Evolutionary conservation across 2,888 invertebrate species (phyloP).

Genomic region (Limnephilus lunatus): DNA sequence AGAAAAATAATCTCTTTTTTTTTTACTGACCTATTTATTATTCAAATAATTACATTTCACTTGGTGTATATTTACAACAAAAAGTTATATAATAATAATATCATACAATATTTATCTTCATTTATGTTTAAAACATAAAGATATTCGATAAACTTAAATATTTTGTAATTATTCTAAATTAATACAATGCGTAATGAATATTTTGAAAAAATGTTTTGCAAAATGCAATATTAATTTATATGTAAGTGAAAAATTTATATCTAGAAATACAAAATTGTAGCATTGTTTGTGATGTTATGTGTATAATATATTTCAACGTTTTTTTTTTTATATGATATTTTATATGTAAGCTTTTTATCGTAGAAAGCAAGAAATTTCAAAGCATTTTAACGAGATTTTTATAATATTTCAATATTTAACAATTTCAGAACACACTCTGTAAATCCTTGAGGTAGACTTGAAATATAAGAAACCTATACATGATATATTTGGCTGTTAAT

Average conservation of each 20-base stretch:
- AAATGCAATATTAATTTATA: not conserved
- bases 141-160: not conserved
- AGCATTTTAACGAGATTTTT: not conserved
- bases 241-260: not conserved
- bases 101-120: not conserved
- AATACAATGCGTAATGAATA: not conserved
- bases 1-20: not conserved
- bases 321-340: not conserved
- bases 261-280: not conserved
- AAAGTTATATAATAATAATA: not conserved
- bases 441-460: conserved; percentile 36
- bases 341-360: not conserved
- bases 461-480: conserved; percentile 27
- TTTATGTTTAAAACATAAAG: not conserved
- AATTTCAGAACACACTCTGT: conserved; percentile 2
- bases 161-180: not conserved
- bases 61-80: conserved; percentile 40
- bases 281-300: not conserved
- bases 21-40: conserved; percentile 49
- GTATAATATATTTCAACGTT: not conserved
- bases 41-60: conserved; percentile 35
- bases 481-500: conserved; percentile 43
- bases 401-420: not conserved
- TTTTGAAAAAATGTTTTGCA: not conserved
- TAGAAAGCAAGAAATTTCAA: not conserved